A percentile compares a stretch with the other conserved stretches of the same genome.
These are phyloP conservation scores for Spongilla lacustris DNA, from an alignment of 37 sponge, comb jelly and placozoan species.

Conservation along the genomic window DNA sequence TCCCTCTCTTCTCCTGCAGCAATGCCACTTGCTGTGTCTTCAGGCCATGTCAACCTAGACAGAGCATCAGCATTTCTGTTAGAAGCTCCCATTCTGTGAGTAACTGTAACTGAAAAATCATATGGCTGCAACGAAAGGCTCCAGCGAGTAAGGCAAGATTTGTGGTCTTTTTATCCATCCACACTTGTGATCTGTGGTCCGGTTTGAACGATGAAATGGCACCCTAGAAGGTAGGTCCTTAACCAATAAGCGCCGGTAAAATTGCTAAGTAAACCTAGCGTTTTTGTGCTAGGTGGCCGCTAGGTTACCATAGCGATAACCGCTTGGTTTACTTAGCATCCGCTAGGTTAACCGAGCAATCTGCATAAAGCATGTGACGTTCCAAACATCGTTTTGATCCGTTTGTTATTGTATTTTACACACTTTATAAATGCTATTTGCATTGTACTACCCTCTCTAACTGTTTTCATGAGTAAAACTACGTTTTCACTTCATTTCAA, in stretches of 20 bases:
- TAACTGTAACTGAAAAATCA: no score
- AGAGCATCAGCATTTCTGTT: no score
- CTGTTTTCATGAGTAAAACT: neutral
- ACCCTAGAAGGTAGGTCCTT: no score
- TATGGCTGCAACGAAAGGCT: no score
- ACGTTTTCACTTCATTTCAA: neutral
- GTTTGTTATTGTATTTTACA: neutral
- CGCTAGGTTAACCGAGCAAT: neutral
- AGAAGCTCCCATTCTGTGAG: no score
- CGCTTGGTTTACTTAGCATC: neutral
- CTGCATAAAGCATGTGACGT: neutral
- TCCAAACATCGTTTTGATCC: neutral
- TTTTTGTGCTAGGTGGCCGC: slow-evolving; percentile 6
- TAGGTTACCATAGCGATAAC: neutral
- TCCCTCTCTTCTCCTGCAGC: no score
- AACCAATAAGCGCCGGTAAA: neutral
- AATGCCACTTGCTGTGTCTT: neutral
- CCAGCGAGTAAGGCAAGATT: no score
- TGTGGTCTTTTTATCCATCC: no score
- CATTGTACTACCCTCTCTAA: neutral
- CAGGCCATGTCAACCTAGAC: neutral
- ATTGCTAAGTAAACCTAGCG: neutral
- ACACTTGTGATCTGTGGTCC: no score
- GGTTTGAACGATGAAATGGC: no score
- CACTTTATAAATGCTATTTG: neutral